Percentiles rank a stretch among this genome's conserved stretches.
Conservation (phyloP, 2,888 invertebrate genomes). For the Baronia brevicornis region DNA sequence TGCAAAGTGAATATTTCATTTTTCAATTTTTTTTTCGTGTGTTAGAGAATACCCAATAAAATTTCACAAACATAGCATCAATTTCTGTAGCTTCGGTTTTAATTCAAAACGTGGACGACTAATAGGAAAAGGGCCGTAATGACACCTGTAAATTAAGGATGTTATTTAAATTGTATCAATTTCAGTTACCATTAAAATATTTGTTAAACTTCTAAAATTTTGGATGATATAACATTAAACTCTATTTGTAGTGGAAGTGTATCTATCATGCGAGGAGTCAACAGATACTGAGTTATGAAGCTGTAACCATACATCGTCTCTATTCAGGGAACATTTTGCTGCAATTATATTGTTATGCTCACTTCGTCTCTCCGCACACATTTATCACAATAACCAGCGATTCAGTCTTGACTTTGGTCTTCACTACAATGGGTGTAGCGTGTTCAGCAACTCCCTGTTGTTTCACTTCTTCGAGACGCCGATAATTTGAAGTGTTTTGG, state of each 20-base stretch:
- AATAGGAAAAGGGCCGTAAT: too few species aligned
- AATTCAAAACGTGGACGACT: too few species aligned
- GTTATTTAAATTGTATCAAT: background rate
- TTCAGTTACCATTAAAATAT: too few species aligned
- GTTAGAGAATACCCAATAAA: too few species aligned
- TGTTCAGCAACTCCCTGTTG: constrained; percentile 27
- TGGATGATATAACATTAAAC: background rate
- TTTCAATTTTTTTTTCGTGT: too few species aligned
- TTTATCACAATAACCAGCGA: constrained; percentile 56
- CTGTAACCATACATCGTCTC: constrained; percentile 38
- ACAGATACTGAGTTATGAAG: constrained; percentile 8
- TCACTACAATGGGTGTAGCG: constrained; percentile 57
- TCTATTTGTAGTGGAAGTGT: constrained; percentile 3
- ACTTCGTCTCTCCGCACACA: constrained; percentile 57
- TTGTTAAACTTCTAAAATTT: background rate
- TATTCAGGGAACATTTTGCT: constrained; percentile 70
- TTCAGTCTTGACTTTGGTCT: constrained; percentile 63
- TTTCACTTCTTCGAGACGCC: constrained; percentile 28
- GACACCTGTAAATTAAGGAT: too few species aligned
- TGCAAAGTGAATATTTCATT: too few species aligned
- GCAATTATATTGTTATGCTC: constrained; percentile 74
- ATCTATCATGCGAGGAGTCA: constrained; percentile 4
- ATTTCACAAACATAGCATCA: too few species aligned
- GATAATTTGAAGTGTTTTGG: constrained; percentile 26
- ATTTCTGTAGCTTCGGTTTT: too few species aligned